Base-by-base conservation (phyloP, 2,888 invertebrate species). In the Caenorhabditis sp. region DNA sequence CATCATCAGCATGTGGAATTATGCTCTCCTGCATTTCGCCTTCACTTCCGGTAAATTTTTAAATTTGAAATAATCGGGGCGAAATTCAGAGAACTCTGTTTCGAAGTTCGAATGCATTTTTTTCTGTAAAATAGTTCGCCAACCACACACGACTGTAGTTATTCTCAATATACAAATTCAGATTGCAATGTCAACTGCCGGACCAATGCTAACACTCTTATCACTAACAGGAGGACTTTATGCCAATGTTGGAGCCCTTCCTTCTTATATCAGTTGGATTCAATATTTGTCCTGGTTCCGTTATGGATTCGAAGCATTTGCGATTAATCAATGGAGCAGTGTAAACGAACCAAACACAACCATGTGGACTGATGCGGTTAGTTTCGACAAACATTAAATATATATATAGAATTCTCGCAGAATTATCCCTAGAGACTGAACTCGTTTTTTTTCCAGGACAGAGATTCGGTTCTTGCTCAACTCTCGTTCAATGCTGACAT, bases 221-320 rank as follows among this genome's bases (percentile, higher is more conserved):
- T 82, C 83, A 23, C 72, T 87, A 27, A 85, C 85, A 43, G 87
- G 88, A 54, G 87, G 87, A 49, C 80, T 88, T 10, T 87, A 80
- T 63, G 84, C 87, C 5, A 87, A 87, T 65, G 83, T 88, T 25
- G 86, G 85, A 23, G 80, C 83, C 12, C 71, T 87, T 23, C 87
- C 87, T 20, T 57, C 74, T 0, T 87, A 84, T 65, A 81, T 87
- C 65, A 68, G 77, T 1, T 88, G 87, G 86, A 76, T 85, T 21
- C 82, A 84, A 66, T 84, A 82, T 54, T 67, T 83, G 1, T 76
- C 76, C 23, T 85, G 82, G 83, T 84, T 83, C 67, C 71, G 83
- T 66, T 84, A 83, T 63, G 85, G 84, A 14, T 84, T 80, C 64
- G 83, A 84, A 94, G 94, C 78, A 27, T 72, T 70, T 59, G 73